phyloP scores from a whole-genome alignment of 2,888 invertebrate genomes.

The Drosophila yooni region DNA sequence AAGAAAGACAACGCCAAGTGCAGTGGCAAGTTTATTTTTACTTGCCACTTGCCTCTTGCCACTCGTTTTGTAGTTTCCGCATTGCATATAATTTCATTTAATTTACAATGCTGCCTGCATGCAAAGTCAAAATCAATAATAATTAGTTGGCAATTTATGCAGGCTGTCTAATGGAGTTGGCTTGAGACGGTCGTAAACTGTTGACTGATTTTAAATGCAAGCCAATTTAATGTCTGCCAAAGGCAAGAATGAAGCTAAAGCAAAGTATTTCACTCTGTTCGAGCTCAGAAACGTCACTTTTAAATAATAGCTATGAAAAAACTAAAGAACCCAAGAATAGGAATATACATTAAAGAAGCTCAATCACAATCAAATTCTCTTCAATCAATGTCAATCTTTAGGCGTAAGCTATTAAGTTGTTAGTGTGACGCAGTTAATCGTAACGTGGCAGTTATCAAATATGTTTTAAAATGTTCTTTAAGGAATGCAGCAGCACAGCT shows the following conservation, averaged over 20 bases:
- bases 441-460: not conserved
- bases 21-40: slow-evolving; percentile 8
- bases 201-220: slow-evolving; percentile 33
- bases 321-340: not conserved
- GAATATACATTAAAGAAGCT: not conserved
- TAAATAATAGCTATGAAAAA: not conserved
- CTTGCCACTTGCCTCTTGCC: not conserved
- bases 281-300: not conserved
- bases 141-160: slow-evolving; percentile 56
- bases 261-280: not conserved
- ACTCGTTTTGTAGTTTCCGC: slow-evolving; percentile 23
- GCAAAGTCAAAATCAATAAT: slow-evolving; percentile 62
- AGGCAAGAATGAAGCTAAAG: not conserved
- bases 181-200: not conserved
- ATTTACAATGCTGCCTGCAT: slow-evolving; percentile 29
- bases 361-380: not conserved
- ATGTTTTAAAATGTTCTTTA: not conserved
- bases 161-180: slow-evolving; percentile 7
- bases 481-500: slow-evolving; percentile 1
- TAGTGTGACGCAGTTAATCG: not conserved
- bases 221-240: slow-evolving; percentile 13
- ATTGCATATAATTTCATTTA: slow-evolving; percentile 3
- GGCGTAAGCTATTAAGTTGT: not conserved
- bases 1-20: slow-evolving; percentile 19
- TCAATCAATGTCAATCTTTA: not conserved